These are phyloP conservation scores for Sciurus niger DNA, from an alignment of 2,113 vertebrate genomes.

Conservation along the genomic window DNA sequence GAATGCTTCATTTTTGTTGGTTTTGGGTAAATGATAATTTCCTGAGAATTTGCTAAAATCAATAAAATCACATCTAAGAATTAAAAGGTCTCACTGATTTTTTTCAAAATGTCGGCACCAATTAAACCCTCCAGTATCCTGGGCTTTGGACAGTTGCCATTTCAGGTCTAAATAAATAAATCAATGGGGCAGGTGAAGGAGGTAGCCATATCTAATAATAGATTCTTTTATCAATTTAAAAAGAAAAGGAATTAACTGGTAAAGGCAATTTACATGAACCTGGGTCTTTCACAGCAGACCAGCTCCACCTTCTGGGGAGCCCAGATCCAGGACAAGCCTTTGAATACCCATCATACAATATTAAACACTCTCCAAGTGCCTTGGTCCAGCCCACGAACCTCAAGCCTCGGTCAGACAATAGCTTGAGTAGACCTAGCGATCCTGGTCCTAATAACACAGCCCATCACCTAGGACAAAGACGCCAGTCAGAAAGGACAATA, in stretches of 20 bases:
- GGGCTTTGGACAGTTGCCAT: background rate
- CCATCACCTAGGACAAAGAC: conserved; percentile 75
- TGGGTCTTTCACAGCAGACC: conserved; percentile 24
- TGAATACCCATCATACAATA: background rate
- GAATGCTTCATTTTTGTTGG: background rate
- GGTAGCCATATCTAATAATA: background rate
- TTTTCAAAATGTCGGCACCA: conserved; percentile 73
- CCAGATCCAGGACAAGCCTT: conserved; percentile 4
- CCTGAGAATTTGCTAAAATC: conserved; percentile 47
- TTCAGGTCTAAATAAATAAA: background rate
- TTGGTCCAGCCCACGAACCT: conserved; percentile 4
- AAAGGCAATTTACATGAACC: conserved; percentile 31
- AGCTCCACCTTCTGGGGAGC: conserved; percentile 78
- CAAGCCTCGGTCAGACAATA: conserved; percentile 62
- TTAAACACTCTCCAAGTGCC: background rate
- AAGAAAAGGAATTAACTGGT: background rate
- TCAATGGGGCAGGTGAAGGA: background rate
- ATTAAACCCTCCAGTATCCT: conserved; percentile 23
- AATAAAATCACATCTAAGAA: conserved; percentile 54
- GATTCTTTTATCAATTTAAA: background rate
- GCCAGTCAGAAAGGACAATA: background rate
- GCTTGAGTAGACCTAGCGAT: background rate
- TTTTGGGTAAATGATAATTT: conserved; percentile 23
- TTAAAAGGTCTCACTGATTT: conserved; percentile 63
- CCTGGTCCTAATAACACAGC: background rate